These are phyloP conservation scores for Engystomops pustulosus DNA, from an alignment of 2,113 vertebrate species.

Conservation along the genomic window DNA sequence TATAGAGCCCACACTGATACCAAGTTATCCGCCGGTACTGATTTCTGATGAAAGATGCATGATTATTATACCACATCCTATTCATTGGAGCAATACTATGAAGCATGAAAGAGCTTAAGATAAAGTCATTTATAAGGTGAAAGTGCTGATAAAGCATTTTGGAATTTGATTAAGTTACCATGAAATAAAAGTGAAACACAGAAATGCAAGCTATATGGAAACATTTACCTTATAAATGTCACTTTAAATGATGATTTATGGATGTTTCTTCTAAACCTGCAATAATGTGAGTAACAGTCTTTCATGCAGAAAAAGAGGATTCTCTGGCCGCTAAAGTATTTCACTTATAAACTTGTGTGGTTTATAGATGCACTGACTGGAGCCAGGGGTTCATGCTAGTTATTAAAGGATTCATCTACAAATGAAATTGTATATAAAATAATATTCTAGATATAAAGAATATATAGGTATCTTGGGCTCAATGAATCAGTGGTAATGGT, in stretches of 20 bases:
- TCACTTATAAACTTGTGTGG: neutral
- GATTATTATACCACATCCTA: slow-evolving; percentile 22
- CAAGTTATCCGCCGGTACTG: neutral
- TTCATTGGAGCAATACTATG: neutral
- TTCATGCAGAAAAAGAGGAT: slow-evolving; percentile 2
- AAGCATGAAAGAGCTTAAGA: neutral
- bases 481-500: too few species aligned
- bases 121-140: slow-evolving; percentile 1
- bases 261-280: slow-evolving; percentile 6
- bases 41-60: slow-evolving; percentile 7
- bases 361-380: neutral
- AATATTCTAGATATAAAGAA: neutral
- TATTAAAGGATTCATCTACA: neutral
- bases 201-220: neutral
- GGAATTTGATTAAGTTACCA: slow-evolving; percentile 25
- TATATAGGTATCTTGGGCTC: too few species aligned
- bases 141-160: slow-evolving; percentile 14
- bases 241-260: slow-evolving; percentile 27
- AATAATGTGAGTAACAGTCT: slow-evolving; percentile 14
- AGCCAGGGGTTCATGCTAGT: neutral
- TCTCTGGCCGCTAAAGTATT: neutral
- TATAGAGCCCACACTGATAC: neutral
- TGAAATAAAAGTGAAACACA: slow-evolving; percentile 13
- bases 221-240: slow-evolving; percentile 1
- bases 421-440: neutral